phyloP scores from a whole-genome alignment of 2,888 invertebrate genomes.

The Linnaemya vulpina region DNA sequence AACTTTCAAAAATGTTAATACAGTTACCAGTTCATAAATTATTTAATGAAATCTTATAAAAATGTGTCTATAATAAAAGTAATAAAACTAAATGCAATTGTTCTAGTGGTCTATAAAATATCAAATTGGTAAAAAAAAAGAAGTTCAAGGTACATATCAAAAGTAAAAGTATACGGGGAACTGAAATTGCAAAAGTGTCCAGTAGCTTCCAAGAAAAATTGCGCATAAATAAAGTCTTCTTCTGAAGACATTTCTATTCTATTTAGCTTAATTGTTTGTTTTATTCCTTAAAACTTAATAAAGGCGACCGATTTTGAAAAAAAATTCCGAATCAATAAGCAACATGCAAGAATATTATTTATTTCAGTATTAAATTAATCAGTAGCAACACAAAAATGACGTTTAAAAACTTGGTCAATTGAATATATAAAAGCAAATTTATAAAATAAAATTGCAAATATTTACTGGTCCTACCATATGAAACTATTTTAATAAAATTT shows the following conservation, averaged over 20 bases:
- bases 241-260: background rate
- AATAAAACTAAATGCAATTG: conserved; percentile 2
- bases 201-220: background rate
- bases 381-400: too few relatives aligned
- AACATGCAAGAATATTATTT: too few relatives aligned
- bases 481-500: too few relatives aligned
- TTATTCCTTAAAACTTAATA: too few relatives aligned
- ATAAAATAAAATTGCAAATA: too few relatives aligned
- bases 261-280: background rate
- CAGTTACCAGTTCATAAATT: background rate
- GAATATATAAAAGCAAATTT: too few relatives aligned
- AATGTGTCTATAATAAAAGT: background rate
- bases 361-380: too few relatives aligned
- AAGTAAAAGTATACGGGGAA: background rate
- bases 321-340: too few relatives aligned
- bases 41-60: conserved; percentile 17
- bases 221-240: background rate
- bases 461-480: too few relatives aligned
- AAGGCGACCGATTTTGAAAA: too few relatives aligned
- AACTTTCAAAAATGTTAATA: conserved; percentile 18
- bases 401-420: too few relatives aligned
- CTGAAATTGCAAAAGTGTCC: too few relatives aligned
- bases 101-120: background rate
- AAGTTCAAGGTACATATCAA: conserved; percentile 55
- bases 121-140: conserved; percentile 19